phyloP scores from a whole-genome alignment of 2,888 invertebrate genomes.

The Strigamia maritima region DNA sequence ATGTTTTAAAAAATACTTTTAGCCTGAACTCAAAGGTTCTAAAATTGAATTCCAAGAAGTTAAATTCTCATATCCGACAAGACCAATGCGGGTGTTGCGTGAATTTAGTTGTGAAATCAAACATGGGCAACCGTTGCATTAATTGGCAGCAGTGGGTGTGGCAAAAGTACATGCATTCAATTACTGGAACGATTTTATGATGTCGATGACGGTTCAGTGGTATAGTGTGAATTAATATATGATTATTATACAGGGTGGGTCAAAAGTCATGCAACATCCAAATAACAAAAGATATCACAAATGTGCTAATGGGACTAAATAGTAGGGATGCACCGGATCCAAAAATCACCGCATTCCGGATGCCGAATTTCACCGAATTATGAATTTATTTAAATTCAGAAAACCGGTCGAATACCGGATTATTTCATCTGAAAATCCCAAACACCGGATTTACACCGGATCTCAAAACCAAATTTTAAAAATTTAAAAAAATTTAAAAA shows the following conservation, averaged over 20 bases:
- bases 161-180: slow-evolving; percentile 78
- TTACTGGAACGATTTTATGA: slow-evolving; percentile 76
- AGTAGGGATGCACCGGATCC: too few species aligned
- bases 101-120: slow-evolving; percentile 66
- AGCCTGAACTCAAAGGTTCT: background rate
- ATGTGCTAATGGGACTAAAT: too few species aligned
- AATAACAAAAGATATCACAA: too few species aligned
- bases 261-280: too few species aligned
- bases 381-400: too few species aligned
- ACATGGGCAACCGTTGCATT: slow-evolving; percentile 70
- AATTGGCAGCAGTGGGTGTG: slow-evolving; percentile 73
- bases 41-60: slow-evolving; percentile 66
- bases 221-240: slow-evolving; percentile 44
- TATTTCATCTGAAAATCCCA: too few species aligned
- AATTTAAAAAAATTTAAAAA: background rate
- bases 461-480: too few species aligned
- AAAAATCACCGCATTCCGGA: slow-evolving; percentile 43
- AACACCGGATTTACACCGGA: too few species aligned
- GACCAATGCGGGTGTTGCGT: slow-evolving; percentile 70
- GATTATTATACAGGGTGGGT: too few species aligned
- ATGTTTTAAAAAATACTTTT: background rate
- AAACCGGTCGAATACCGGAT: too few species aligned
- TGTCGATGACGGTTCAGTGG: slow-evolving; percentile 57
- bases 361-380: too few species aligned
- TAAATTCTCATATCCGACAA: slow-evolving; percentile 74